These are phyloP conservation scores for Galeopterus variegatus DNA, from an alignment of 2,113 vertebrate species.

Conservation along the genomic window DNA sequence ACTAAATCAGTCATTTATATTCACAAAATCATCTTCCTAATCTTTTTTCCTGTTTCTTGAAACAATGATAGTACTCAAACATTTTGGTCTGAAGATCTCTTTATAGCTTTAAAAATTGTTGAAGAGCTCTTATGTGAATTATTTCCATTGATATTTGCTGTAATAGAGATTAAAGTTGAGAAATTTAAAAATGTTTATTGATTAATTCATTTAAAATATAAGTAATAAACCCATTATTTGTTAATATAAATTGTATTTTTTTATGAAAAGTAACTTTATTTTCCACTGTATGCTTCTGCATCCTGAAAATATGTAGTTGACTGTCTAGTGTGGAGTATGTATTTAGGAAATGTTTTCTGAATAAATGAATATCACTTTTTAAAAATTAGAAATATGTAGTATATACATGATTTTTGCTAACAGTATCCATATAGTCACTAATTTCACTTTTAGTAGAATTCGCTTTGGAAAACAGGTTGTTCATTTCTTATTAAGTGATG, in stretches of 20 bases:
- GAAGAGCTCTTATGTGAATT: neutral
- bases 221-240: neutral
- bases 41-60: neutral
- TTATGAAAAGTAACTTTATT: neutral
- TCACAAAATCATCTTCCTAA: neutral
- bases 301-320: neutral
- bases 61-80: neutral
- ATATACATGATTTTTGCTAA: neutral
- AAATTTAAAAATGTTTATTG: neutral
- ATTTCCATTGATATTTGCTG: neutral
- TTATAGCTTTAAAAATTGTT: neutral
- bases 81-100: neutral
- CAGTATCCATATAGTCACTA: neutral
- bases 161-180: neutral
- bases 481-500: neutral
- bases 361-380: neutral
- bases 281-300: neutral
- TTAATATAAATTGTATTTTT: neutral
- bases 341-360: slow-evolving; percentile 32
- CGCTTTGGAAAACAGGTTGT: neutral
- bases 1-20: neutral
- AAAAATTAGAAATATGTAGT: neutral
- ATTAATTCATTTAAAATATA: slow-evolving; percentile 16
- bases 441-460: neutral
- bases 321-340: neutral